Conservation (phyloP, 2,797 vertebrate genomes). For the Otolemur crassicaudatus region DNA sequence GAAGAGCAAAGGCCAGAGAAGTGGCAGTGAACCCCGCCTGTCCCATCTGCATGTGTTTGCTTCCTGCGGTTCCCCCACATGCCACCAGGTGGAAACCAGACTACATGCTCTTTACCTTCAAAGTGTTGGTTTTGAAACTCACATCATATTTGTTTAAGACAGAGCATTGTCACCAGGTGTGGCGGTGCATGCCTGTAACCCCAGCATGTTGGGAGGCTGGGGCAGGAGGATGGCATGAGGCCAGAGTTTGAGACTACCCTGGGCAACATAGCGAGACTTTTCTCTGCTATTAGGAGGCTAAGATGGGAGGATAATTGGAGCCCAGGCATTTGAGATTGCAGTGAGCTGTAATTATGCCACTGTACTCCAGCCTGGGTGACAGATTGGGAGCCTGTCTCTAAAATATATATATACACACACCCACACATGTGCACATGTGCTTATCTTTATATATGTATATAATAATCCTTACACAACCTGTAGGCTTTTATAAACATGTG, state of each 20-base stretch:
- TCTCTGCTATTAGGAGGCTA: neutral
- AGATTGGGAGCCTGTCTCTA: neutral
- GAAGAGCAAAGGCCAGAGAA: neutral
- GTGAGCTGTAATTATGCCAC: neutral
- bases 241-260: neutral
- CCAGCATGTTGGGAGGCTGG: neutral
- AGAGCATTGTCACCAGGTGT: neutral
- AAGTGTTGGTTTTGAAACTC: neutral
- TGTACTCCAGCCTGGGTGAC: neutral
- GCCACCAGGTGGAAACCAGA: neutral
- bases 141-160: neutral
- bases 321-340: neutral
- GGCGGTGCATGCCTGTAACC: neutral
- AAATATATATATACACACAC: no score
- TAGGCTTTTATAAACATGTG: accelerated
- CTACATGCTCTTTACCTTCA: accelerated
- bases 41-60: accelerated
- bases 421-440: no score
- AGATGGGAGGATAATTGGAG: neutral
- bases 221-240: neutral
- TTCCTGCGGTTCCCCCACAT: accelerated
- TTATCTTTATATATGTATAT: no score
- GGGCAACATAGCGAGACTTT: neutral
- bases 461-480: neutral
- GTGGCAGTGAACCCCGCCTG: no score